phyloP scores from a whole-genome alignment of 1,140 invertebrate genomes.

The Ips typographus region DNA sequence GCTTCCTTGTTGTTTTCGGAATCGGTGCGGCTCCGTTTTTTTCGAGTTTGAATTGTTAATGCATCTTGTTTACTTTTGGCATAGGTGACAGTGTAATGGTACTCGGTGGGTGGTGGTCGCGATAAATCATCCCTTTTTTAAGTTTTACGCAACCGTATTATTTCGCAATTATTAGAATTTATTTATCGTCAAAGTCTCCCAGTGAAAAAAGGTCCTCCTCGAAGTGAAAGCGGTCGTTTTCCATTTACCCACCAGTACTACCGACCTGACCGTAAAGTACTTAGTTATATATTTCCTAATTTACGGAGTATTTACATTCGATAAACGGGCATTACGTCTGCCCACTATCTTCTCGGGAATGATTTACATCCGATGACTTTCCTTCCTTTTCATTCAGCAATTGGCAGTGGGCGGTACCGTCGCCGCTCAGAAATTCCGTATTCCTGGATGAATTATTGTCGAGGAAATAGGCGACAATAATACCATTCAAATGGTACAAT shows the following conservation, averaged over 20 bases:
- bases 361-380: slow-evolving; percentile 8
- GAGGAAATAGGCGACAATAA: slow-evolving; percentile 4
- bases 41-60: too few relatives aligned
- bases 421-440: background rate
- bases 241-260: background rate
- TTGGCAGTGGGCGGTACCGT: slow-evolving; percentile 4
- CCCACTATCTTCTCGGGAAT: slow-evolving; percentile 10
- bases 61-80: too few relatives aligned
- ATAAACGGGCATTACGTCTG: slow-evolving; percentile 8
- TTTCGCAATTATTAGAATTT: too few relatives aligned
- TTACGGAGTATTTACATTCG: slow-evolving; percentile 13
- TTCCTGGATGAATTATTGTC: background rate
- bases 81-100: too few relatives aligned
- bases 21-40: too few relatives aligned
- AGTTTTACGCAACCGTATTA: background rate
- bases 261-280: slow-evolving; percentile 1
- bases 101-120: background rate
- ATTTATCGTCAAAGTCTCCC: background rate
- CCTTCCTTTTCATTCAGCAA: slow-evolving; percentile 10
- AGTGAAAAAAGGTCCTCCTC: background rate
- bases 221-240: background rate
- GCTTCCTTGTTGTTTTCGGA: background rate
- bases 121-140: background rate
- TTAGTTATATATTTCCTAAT: slow-evolving; percentile 14
- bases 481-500: too few relatives aligned